Base-by-base conservation (phyloP, 2,888 invertebrate genomes). In the Macaria liturata region DNA sequence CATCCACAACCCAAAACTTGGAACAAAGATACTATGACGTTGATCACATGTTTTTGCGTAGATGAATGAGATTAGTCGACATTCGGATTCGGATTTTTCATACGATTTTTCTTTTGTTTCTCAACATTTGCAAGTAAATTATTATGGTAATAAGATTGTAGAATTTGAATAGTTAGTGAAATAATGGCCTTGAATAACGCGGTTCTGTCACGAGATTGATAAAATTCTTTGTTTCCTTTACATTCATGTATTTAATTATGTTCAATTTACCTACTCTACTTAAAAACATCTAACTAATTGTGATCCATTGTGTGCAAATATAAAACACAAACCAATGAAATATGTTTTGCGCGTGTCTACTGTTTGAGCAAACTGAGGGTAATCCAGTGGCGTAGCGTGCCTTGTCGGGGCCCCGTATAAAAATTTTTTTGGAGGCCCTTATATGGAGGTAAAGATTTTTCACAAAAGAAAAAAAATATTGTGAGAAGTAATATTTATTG, bases 341-440 rank as follows among this genome's bases (percentile, higher is more conserved):
- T 56, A 55, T 54, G 48, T 62, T 58, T 65, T 66, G 66, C 74
- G 70, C 75, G 74, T 78, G 70, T 74, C 69, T 65, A 65, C 64
- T 45, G 70, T 71, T 67, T 67, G 65, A 67, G 72, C 69, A 83
- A 78, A 80, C 80, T 67, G 69, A 65, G 66, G 67, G 65, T 57
- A n/a, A n/a, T n/a, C n/a, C n/a, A n/a, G n/a, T n/a, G n/a, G n/a
- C n/a, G n/a, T n/a, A n/a, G n/a, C n/a, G n/a, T n/a, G n/a, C n/a
- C n/a, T n/a, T n/a, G n/a, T n/a, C n/a, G n/a, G n/a, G n/a, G n/a
- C n/a, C n/a, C n/a, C n/a, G n/a, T n/a, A n/a, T n/a, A n/a, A n/a
- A n/a, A n/a, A n/a, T n/a, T n/a, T n/a, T n/a, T n/a, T n/a, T n/a
- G n/a, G n/a, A n/a, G n/a, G n/a, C n/a, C n/a, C n/a, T n/a, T n/a